phyloP scores from a whole-genome alignment of 2,888 invertebrate genomes.

The Lasioglossum lativentre region DNA sequence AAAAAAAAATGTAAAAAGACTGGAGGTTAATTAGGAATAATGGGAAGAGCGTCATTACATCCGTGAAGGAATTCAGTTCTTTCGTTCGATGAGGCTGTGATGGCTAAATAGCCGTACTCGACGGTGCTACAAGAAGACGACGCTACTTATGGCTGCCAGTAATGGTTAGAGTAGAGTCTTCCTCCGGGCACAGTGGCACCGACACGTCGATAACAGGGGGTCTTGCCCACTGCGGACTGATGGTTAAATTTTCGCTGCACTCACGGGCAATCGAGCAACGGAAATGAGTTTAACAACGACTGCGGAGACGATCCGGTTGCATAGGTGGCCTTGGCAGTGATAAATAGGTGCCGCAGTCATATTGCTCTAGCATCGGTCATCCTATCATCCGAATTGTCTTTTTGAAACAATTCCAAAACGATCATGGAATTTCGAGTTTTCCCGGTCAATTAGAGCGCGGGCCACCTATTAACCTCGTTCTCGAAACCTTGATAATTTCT shows the following conservation, averaged over 20 bases:
- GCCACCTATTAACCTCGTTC: neutral
- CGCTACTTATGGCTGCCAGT: neutral
- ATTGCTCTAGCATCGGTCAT: conserved; percentile 13
- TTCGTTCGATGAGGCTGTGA: conserved; percentile 8
- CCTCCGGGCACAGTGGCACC: conserved; percentile 21
- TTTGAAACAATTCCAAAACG: neutral
- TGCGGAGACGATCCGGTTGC: conserved; percentile 65
- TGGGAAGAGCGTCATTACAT: neutral
- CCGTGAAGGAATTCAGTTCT: conserved; percentile 9
- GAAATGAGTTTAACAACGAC: conserved; percentile 73
- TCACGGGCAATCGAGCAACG: conserved; percentile 66
- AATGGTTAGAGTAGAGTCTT: conserved; percentile 27
- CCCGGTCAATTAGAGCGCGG: neutral
- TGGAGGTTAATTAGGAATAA: neutral
- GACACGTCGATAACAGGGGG: conserved; percentile 34
- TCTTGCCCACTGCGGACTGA: conserved; percentile 39
- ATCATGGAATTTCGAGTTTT: neutral
- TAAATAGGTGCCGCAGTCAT: conserved; percentile 52
- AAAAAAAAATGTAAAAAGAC: neutral
- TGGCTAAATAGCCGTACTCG: conserved; percentile 10
- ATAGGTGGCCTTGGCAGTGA: conserved; percentile 72
- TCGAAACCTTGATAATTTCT: neutral
- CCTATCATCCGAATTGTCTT: neutral
- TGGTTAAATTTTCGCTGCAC: conserved; percentile 68
- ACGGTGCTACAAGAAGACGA: conserved; percentile 17